Conservation (phyloP, 2,797 vertebrate species). For the Luscinia luscinia region DNA sequence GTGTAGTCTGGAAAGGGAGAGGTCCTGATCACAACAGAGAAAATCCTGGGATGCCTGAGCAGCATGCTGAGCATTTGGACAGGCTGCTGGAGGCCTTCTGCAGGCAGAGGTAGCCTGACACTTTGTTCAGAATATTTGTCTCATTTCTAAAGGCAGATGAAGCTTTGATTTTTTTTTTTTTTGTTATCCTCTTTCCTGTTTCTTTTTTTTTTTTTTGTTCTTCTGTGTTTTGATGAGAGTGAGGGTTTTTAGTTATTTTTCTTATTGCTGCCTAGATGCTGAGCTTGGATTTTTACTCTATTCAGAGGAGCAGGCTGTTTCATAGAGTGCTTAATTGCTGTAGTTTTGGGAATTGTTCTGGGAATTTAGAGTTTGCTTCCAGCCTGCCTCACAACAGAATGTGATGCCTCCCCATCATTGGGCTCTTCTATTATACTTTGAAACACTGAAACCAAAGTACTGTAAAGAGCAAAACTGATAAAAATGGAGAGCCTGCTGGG, state of each 20-base stretch:
- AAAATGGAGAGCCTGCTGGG: neutral
- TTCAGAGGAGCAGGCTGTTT: slow-evolving; percentile 7
- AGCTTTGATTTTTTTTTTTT: neutral
- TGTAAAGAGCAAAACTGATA: slow-evolving; percentile 1
- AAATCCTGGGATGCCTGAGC: neutral
- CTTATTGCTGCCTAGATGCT: neutral
- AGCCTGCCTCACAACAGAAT: neutral
- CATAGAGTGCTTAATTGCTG: slow-evolving; percentile 2
- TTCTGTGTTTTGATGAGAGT: neutral
- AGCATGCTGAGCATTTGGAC: neutral
- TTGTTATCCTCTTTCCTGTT: neutral
- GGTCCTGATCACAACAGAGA: neutral
- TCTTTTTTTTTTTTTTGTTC: neutral
- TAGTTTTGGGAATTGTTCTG: slow-evolving; percentile 32
- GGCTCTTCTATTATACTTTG: neutral
- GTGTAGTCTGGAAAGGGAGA: neutral
- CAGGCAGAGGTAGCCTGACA: neutral
- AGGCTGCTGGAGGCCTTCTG: neutral
- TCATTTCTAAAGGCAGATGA: neutral
- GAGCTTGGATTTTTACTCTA: slow-evolving; percentile 10
- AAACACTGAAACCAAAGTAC: neutral
- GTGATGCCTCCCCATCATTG: neutral
- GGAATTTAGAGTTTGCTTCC: neutral
- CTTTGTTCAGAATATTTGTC: neutral
- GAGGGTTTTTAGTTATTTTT: neutral